Percentiles rank a stretch among this genome's conserved stretches.
Evolutionary conservation across 2,888 invertebrate species (phyloP).

Genomic region (Hypolimnas misippus): DNA sequence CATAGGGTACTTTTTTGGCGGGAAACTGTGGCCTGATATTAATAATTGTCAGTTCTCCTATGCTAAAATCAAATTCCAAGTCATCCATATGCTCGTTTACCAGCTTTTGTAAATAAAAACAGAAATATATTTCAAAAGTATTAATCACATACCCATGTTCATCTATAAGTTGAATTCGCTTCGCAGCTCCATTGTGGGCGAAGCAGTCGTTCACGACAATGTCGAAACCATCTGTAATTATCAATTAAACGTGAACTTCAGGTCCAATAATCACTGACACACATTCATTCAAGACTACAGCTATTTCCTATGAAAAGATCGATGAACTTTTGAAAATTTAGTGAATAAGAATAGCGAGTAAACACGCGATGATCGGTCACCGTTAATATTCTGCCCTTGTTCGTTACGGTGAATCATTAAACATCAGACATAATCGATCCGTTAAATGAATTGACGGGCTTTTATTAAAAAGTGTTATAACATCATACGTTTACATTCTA

Average conservation of each 20-base stretch:
- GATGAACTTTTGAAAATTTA: slow-evolving; percentile 58
- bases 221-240: slow-evolving; percentile 93
- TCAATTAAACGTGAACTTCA: slow-evolving; percentile 21
- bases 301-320: slow-evolving; percentile 53
- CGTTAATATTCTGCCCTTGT: slow-evolving; percentile 70
- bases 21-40: too few relatives aligned
- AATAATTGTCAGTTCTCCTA: too few relatives aligned
- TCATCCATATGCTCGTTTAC: too few relatives aligned
- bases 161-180: slow-evolving; percentile 95
- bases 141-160: slow-evolving; percentile 89
- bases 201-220: slow-evolving; percentile 97
- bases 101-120: not conserved
- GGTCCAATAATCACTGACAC: slow-evolving; percentile 46
- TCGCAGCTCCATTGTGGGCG: slow-evolving; percentile 96
- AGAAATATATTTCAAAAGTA: too few relatives aligned
- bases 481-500: not conserved
- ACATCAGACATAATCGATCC: slow-evolving; percentile 30
- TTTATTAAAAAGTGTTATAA: slow-evolving; percentile 30
- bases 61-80: too few relatives aligned
- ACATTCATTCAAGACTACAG: slow-evolving; percentile 44
- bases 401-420: slow-evolving; percentile 46
- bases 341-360: slow-evolving; percentile 53
- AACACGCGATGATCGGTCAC: slow-evolving; percentile 66
- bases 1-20: too few relatives aligned
- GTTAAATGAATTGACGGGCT: slow-evolving; percentile 19